phyloP scores from a whole-genome alignment of 2,113 vertebrate genomes.

The Microcebus ravelobensis region DNA sequence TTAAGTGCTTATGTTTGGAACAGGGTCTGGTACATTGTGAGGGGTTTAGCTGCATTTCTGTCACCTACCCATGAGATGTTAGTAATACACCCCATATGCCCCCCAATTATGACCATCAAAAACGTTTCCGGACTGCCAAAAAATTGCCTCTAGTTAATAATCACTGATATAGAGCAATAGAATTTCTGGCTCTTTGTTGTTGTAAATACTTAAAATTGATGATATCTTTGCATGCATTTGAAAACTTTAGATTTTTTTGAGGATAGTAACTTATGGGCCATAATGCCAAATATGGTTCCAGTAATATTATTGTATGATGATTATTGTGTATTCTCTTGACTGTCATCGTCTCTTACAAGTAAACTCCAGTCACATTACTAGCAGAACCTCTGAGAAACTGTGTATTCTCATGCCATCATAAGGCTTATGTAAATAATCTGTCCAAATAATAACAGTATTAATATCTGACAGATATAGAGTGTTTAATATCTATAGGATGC shows the following conservation, averaged over 20 bases:
- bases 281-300: background rate
- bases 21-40: background rate
- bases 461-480: background rate
- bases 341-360: background rate
- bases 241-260: background rate
- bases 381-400: background rate
- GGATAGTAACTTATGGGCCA: background rate
- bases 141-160: background rate
- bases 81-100: accelerated
- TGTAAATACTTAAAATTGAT: background rate
- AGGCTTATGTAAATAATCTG: background rate
- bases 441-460: background rate
- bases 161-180: background rate
- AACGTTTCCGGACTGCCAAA: background rate
- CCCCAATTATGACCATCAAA: background rate
- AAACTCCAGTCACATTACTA: background rate
- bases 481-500: background rate
- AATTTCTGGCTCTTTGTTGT: background rate
- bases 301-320: background rate
- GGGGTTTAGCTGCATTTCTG: background rate
- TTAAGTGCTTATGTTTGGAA: background rate
- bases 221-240: background rate
- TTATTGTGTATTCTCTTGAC: background rate
- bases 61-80: background rate
- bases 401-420: background rate